Base-by-base conservation (phyloP, 2,888 invertebrate genomes). In the Lithosia quadra region DNA sequence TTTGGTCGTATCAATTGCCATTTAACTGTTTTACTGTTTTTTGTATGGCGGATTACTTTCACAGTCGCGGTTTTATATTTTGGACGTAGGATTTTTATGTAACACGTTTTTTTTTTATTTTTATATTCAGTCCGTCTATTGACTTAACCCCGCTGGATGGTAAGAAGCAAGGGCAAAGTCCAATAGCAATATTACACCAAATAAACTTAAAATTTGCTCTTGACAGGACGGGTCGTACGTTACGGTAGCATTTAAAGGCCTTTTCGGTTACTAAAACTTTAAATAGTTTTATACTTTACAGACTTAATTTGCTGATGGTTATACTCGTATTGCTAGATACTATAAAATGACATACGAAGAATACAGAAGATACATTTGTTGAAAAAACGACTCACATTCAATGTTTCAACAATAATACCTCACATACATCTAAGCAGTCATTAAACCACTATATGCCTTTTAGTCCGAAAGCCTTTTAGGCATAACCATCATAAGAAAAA, bases 401-500 rank as follows among this genome's bases (percentile, higher is more conserved):
- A 58, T 62, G 53, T 67, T 63, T 59, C 65, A 60, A 36, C 15
- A 15, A n/a, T 28, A 56, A 72, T 59, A 76, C 69, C 68, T 73
- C 62, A 79, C 65, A 60, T 4, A 65, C 65, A 22, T 63, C 63
- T 43, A 53, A 68, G 70, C 22, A 72, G 73, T 77, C 77, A 81
- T 79, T 81, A 81, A 72, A 65, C 63, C 73, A 79, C 72, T 76
- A 75, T 62, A 67, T 49, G 72, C 75, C 75, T 76, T 79, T 76
- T 72, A 79, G 66, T 58, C 69, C 63, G 71, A 77, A 76, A 79
- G 73, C 72, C 75, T 77, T 80, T 80, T 68, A 74, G 67, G 74
- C 71, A 73, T 76, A 72, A 65, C 69, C 59, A 55, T 71, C 69
- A 71, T 60, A 68, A 73, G 71, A 78, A 78, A 78, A 79, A 79